Conservation (phyloP, 2,797 vertebrate species). For the Heterohyrax brucei region DNA sequence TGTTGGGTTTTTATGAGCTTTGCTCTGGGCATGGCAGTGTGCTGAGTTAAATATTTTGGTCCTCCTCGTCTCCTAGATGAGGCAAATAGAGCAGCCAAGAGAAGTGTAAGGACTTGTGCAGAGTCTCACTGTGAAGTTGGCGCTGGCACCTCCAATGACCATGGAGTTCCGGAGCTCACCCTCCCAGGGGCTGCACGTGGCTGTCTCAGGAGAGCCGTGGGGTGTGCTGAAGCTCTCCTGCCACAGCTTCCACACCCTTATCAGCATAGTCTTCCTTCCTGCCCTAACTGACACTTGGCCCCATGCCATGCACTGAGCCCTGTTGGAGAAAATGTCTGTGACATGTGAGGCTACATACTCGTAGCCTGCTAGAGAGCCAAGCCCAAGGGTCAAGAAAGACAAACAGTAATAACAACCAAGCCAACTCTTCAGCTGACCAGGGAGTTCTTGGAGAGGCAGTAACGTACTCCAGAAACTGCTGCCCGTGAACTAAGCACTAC, state of each 20-base stretch:
- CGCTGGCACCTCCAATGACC: no score
- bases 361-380: background rate
- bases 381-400: background rate
- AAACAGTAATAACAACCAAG: rapidly evolving
- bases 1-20: no score
- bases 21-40: background rate
- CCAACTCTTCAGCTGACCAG: rapidly evolving
- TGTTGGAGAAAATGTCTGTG: background rate
- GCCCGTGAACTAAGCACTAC: background rate
- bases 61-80: background rate
- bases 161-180: rapidly evolving
- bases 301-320: background rate
- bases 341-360: background rate
- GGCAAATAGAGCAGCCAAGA: background rate
- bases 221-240: no score
- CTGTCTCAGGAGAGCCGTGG: background rate
- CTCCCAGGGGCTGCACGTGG: background rate
- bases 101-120: background rate
- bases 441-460: background rate
- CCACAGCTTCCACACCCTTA: rapidly evolving
- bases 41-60: background rate
- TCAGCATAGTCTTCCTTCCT: background rate
- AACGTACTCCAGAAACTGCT: rapidly evolving
- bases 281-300: background rate
- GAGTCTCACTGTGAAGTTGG: no score